Conservation (phyloP, 2,113 vertebrate species). For the Dasyprocta punctata region DNA sequence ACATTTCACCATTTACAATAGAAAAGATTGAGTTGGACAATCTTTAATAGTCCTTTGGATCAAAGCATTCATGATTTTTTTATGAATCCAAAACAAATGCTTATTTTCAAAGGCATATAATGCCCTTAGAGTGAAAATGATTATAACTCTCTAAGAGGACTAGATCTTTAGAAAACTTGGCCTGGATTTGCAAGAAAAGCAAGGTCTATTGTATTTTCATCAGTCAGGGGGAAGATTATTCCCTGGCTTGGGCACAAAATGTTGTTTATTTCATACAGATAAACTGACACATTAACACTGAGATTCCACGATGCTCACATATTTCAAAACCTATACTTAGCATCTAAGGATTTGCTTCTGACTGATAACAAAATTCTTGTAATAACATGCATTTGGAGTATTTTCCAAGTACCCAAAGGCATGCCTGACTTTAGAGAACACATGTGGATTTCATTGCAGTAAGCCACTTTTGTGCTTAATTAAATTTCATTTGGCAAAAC, state of each 20-base stretch:
- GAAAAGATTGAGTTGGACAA: background rate
- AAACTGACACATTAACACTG: conserved; percentile 57
- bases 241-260: conserved; percentile 57
- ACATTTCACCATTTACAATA: background rate
- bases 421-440: conserved; percentile 63
- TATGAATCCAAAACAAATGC: conserved; percentile 25
- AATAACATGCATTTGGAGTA: conserved; percentile 78
- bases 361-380: conserved; percentile 75
- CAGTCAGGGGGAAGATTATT: conserved; percentile 47
- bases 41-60: background rate
- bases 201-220: conserved; percentile 58
- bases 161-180: conserved; percentile 34
- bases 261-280: conserved; percentile 65
- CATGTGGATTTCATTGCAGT: conserved; percentile 77
- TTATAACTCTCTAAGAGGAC: background rate
- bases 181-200: conserved; percentile 51
- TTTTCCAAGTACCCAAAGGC: conserved; percentile 79
- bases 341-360: conserved; percentile 69
- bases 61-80: background rate
- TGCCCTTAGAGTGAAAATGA: conserved; percentile 46
- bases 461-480: conserved; percentile 78
- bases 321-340: conserved; percentile 70
- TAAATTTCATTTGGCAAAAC: conserved; percentile 80
- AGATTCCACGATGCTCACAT: conserved; percentile 71
- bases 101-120: conserved; percentile 32